phyloP scores from a whole-genome alignment of 2,797 vertebrate species.

The Ptychadena robeensis region DNA sequence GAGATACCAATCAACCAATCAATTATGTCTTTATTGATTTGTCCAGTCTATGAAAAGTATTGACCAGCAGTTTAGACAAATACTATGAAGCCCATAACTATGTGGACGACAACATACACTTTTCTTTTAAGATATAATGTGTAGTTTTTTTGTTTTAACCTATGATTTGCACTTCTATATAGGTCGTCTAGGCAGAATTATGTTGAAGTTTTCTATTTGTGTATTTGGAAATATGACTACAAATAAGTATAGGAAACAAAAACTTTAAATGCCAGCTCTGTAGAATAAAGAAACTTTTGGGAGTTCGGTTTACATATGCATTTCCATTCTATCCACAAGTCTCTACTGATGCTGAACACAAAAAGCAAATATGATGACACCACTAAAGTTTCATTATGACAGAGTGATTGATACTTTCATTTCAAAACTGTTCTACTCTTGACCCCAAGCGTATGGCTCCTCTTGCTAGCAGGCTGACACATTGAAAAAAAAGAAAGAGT shows the following conservation, averaged over 20 bases:
- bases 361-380: constrained; percentile 63
- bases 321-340: constrained; percentile 24
- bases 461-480: constrained; percentile 70
- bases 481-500: constrained; percentile 64
- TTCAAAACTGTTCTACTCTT: constrained; percentile 68
- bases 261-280: no score
- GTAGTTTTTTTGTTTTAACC: no score
- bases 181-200: background rate
- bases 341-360: constrained; percentile 32
- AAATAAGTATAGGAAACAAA: no score
- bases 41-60: no score
- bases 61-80: no score
- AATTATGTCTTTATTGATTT: no score
- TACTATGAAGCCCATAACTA: no score
- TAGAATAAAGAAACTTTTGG: constrained; percentile 1
- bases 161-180: no score
- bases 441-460: constrained; percentile 71
- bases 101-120: no score
- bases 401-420: constrained; percentile 70
- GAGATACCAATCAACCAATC: no score
- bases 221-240: background rate
- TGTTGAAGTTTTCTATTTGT: background rate
- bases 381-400: constrained; percentile 66
- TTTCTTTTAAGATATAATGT: no score
- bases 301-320: background rate